Percentiles rank a stretch among this genome's conserved stretches.
phyloP scores from a whole-genome alignment of 2,888 invertebrate species.

The Amiota mariae region DNA sequence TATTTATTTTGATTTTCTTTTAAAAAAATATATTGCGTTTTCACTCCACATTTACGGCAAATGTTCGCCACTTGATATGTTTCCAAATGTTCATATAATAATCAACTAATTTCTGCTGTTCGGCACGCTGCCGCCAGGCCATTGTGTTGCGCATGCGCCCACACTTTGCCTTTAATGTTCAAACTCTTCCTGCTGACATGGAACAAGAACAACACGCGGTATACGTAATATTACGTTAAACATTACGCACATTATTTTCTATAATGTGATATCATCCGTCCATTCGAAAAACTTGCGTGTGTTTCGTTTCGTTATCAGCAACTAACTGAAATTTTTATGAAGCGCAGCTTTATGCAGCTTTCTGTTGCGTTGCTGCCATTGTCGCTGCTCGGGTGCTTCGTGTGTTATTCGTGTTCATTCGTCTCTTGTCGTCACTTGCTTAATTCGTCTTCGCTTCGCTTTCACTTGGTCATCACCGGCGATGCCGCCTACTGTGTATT shows the following conservation, averaged over 20 bases:
- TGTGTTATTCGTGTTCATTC: no score
- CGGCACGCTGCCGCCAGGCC: constrained; percentile 62
- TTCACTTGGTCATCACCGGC: no score
- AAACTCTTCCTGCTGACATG: not conserved
- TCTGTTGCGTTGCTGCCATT: not conserved
- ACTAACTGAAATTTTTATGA: not conserved
- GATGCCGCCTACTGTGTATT: no score
- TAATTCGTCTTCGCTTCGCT: no score
- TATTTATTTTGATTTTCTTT: constrained; percentile 33
- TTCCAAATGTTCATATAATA: constrained; percentile 81
- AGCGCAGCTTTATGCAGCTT: not conserved
- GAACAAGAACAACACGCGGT: not conserved
- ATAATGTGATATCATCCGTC: not conserved
- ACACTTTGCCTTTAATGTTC: not conserved
- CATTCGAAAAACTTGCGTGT: no score
- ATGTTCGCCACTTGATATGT: constrained; percentile 84
- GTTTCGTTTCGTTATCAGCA: constrained; percentile 51
- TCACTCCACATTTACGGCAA: constrained; percentile 42
- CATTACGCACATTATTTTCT: not conserved
- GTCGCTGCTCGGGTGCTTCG: not conserved
- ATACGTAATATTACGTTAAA: constrained; percentile 17
- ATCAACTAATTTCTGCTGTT: constrained; percentile 66
- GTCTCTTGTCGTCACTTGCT: no score
- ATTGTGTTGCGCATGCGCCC: constrained; percentile 45
- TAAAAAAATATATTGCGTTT: constrained; percentile 16